Conservation (phyloP, 1,140 invertebrate genomes). For the Tetranychus cinnabarinus region DNA sequence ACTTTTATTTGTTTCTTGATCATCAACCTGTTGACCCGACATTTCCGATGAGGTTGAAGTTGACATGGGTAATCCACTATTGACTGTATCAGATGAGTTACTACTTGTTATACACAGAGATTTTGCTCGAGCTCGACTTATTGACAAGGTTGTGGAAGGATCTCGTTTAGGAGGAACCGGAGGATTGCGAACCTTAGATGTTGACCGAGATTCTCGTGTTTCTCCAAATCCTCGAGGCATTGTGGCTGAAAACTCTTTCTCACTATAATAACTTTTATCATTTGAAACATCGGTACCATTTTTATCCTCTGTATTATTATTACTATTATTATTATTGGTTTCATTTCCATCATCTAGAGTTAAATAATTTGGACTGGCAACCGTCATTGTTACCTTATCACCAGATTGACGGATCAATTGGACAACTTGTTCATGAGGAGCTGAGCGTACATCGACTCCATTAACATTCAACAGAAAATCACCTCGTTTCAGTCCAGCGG, state of each 20-base stretch:
- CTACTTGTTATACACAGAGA: constrained; percentile 41
- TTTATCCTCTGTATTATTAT: background rate
- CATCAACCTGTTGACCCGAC: no score
- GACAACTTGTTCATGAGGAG: constrained; percentile 88
- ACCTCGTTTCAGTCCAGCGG: constrained; percentile 73
- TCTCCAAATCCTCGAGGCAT: background rate
- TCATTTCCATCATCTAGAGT: background rate
- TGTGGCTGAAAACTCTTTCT: background rate
- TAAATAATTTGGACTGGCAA: constrained; percentile 23
- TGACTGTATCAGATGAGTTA: background rate
- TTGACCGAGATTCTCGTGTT: background rate
- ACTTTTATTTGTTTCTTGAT: no score
- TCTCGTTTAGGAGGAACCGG: constrained; percentile 65
- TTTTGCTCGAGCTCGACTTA: constrained; percentile 59
- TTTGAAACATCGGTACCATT: background rate
- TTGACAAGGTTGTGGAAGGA: constrained; percentile 76
- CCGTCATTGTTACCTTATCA: constrained; percentile 79
- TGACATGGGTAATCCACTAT: background rate
- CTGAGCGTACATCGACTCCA: constrained; percentile 76
- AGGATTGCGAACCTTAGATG: background rate
- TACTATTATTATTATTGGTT: background rate
- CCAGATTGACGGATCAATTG: constrained; percentile 79
- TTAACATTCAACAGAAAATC: constrained; percentile 95
- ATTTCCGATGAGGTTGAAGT: background rate
- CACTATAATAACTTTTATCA: background rate